These are phyloP conservation scores for Liodrosophila aerea DNA, from an alignment of 2,888 invertebrate species.

Conservation along the genomic window DNA sequence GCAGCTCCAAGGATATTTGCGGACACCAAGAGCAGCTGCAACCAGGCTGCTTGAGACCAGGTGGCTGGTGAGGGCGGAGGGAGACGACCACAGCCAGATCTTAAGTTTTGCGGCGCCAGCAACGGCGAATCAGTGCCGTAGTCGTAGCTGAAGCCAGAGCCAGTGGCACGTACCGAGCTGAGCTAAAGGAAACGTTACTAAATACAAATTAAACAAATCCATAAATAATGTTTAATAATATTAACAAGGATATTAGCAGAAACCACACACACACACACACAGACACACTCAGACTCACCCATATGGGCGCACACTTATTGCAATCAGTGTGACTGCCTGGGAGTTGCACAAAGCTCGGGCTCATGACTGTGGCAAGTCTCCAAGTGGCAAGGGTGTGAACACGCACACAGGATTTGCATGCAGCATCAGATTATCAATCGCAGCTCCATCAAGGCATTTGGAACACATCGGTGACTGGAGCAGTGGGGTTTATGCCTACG, in stretches of 20 bases:
- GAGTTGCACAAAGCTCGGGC: slow-evolving; percentile 38
- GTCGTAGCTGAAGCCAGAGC: slow-evolving; percentile 35
- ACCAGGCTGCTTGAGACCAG: slow-evolving; percentile 36
- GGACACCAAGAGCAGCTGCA: slow-evolving; percentile 41
- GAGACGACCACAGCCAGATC: slow-evolving; percentile 67
- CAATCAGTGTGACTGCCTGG: slow-evolving; percentile 54
- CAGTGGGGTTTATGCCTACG: no score
- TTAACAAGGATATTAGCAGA: slow-evolving; percentile 81
- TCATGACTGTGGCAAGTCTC: slow-evolving; percentile 15
- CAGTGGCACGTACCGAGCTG: slow-evolving; percentile 40
- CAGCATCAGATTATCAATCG: background rate
- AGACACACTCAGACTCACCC: slow-evolving; percentile 12
- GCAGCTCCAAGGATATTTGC: slow-evolving; percentile 36
- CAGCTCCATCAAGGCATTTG: no score
- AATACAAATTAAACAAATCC: slow-evolving; percentile 82
- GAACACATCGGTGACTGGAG: no score
- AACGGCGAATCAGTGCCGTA: no score
- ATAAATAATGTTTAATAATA: slow-evolving; percentile 82
- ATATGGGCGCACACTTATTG: slow-evolving; percentile 49
- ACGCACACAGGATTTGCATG: background rate
- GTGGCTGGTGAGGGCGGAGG: no score
- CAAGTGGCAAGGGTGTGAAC: background rate
- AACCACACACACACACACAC: slow-evolving; percentile 43
- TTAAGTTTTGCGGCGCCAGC: slow-evolving; percentile 63
- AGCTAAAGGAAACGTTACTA: slow-evolving; percentile 71